These are phyloP conservation scores for Andricus curvator DNA, from an alignment of 2,888 invertebrate genomes.

Conservation along the genomic window DNA sequence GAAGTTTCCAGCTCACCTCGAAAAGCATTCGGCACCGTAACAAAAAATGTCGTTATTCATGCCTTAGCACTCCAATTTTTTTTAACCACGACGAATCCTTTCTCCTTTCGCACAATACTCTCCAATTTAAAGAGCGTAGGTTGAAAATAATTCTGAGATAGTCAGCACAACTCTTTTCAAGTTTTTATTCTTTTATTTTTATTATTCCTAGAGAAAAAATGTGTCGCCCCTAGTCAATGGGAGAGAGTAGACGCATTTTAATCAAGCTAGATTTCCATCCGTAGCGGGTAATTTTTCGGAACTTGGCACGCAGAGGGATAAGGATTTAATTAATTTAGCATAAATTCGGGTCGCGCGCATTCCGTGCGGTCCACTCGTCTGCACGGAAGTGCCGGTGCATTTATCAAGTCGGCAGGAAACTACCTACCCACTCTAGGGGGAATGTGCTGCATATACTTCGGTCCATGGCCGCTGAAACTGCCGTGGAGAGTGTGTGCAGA, in stretches of 20 bases:
- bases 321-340: conserved; percentile 60
- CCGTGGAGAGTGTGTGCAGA: conserved; percentile 46
- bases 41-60: conserved; percentile 21
- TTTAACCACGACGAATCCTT: background rate
- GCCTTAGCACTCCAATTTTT: background rate
- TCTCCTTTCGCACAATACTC: background rate
- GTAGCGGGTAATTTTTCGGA: conserved; percentile 33
- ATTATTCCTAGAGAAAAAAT: background rate
- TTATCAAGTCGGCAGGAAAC: conserved; percentile 61
- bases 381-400: conserved; percentile 61
- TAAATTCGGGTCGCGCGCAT: conserved; percentile 59
- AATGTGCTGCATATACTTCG: conserved; percentile 47
- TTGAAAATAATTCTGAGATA: conserved; percentile 16
- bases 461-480: conserved; percentile 42
- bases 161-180: background rate
- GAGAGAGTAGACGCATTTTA: conserved; percentile 20
- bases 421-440: conserved; percentile 45
- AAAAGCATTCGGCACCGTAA: background rate
- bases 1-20: background rate
- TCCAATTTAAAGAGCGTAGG: conserved; percentile 1
- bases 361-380: conserved; percentile 61
- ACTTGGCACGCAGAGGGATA: conserved; percentile 37
- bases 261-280: conserved; percentile 35
- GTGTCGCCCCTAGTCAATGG: conserved; percentile 17
- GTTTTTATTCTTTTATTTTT: background rate